Percentiles rank a stretch among this genome's conserved stretches.
These are phyloP conservation scores for Pseudococcus jackbeardsleyi DNA, from an alignment of 2,888 invertebrate species.

Conservation along the genomic window DNA sequence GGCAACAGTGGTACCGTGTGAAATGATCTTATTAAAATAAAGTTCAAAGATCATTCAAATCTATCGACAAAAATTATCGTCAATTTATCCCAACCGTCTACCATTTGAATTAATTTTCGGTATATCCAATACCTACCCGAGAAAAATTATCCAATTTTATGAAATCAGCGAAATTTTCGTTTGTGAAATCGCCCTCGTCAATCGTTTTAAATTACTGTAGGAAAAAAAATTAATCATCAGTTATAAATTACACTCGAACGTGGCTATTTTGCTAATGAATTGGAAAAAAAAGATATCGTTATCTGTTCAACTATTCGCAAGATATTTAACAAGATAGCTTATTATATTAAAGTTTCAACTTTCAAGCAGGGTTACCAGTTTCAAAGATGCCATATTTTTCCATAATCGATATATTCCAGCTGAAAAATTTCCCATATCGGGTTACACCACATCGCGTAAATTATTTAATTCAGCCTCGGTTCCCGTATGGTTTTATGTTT, in stretches of 20 bases:
- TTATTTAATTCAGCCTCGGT: background rate
- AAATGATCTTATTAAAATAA: constrained; percentile 12
- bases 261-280: constrained; percentile 48
- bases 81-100: background rate
- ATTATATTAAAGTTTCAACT: background rate
- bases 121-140: background rate
- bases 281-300: constrained; percentile 48
- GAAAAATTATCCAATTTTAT: background rate
- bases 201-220: constrained; percentile 9
- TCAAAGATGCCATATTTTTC: background rate
- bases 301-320: constrained; percentile 31
- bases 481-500: background rate
- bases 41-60: constrained; percentile 7
- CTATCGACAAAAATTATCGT: constrained; percentile 10
- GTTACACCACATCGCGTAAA: constrained; percentile 1
- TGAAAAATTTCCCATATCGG: background rate
- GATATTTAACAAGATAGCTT: constrained; percentile 30
- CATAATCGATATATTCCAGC: background rate
- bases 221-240: background rate
- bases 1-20: constrained; percentile 18
- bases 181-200: background rate
- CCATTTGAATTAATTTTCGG: background rate
- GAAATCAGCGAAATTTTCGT: background rate
- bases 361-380: constrained; percentile 24
- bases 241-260: constrained; percentile 41